Evolutionary conservation across 1,140 invertebrate species (phyloP).

Genomic region (Aphis craccivora): DNA sequence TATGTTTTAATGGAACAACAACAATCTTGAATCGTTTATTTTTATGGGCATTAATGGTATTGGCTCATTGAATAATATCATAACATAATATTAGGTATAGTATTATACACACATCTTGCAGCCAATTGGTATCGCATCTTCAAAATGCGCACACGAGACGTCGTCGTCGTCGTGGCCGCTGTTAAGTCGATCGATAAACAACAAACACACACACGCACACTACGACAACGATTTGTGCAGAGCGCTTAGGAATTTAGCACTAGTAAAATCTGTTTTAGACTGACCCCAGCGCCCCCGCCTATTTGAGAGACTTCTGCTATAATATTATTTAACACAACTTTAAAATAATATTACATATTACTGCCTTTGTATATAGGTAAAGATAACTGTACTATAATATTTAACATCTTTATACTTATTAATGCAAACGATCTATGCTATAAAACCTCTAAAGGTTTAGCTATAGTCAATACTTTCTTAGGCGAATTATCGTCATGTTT

Average conservation of each 20-base stretch:
- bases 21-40: not conserved
- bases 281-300: not conserved
- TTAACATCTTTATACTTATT: too few species aligned
- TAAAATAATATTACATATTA: too few species aligned
- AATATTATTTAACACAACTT: not conserved
- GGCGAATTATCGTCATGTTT: too few species aligned
- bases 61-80: not conserved
- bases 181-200: conserved; percentile 29
- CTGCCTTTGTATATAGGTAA: not conserved
- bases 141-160: not conserved
- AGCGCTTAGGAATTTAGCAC: not conserved
- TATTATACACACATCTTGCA: not conserved
- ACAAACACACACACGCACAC: not conserved
- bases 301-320: not conserved
- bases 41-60: not conserved
- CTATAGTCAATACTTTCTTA: not conserved
- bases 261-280: not conserved
- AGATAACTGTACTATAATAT: too few species aligned
- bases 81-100: not conserved
- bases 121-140: not conserved
- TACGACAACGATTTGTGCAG: not conserved
- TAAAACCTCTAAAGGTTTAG: too few species aligned
- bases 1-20: not conserved
- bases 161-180: not conserved
- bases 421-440: too few species aligned